Evolutionary conservation across 2,888 invertebrate species (phyloP), one percentile per base, ranked within the genome.

Genomic region (Brachypterus glaber): DNA sequence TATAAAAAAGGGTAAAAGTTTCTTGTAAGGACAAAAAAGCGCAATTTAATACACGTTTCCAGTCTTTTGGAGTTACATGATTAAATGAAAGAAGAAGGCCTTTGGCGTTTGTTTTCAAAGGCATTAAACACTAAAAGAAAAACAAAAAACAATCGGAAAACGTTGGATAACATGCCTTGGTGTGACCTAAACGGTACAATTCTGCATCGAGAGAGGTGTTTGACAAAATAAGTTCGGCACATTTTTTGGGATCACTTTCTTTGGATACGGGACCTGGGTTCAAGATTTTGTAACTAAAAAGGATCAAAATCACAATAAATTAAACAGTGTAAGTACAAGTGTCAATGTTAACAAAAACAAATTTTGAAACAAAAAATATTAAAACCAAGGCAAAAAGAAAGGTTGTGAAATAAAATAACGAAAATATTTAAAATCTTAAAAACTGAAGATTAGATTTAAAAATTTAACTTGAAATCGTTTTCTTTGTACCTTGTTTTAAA

Each of bases 101-200:
- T n/a, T n/a, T n/a, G n/a, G n/a, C n/a, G n/a, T n/a, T n/a, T n/a
- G n/a, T n/a, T n/a, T n/a, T n/a, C n/a, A n/a, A n/a, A n/a, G n/a
- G n/a, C n/a, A n/a, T n/a, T n/a, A n/a, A n/a, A n/a, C n/a, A n/a
- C n/a, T n/a, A n/a, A n/a, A n/a, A n/a, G n/a, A n/a, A n/a, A n/a
- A n/a, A n/a, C n/a, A n/a, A n/a, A n/a, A n/a, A n/a, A n/a, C n/a
- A n/a, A n/a, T n/a, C n/a, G n/a, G n/a, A n/a, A n/a, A n/a, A n/a
- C n/a, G n/a, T n/a, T n/a, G n/a, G n/a, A n/a, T n/a, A n/a, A 81
- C 87, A 80, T 84, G 95, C 95, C 87, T 97, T 97, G 72, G 95
- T 96, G 74, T 89, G 87, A 77, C 97, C 97, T 69, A 93, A 79
- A 77, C 93, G 88, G 75, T 84, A 97, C 63, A 87, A 82, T 70